Evolutionary conservation across 2,888 invertebrate species (phyloP).

Genomic region (Andricus curvator): DNA sequence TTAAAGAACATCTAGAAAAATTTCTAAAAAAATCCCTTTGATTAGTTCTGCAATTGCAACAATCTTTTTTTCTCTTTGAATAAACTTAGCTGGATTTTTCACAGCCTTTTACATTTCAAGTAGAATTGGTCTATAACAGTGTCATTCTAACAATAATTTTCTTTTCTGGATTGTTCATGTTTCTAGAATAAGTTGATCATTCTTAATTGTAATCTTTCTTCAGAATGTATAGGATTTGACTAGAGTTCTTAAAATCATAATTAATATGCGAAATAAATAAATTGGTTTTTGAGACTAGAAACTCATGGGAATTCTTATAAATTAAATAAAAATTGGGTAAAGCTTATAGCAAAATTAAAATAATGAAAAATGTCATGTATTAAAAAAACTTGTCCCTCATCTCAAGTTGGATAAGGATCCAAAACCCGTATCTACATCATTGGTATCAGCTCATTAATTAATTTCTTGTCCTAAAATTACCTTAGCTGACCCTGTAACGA

Average conservation of each 20-base stretch:
- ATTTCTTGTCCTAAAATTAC: conserved; percentile 12
- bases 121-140: no score
- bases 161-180: not conserved
- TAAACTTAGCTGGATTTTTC: no score
- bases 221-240: not conserved
- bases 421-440: conserved; percentile 30
- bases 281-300: not conserved
- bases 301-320: not conserved
- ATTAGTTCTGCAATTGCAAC: not conserved
- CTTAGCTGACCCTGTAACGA: not conserved
- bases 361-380: not conserved
- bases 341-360: not conserved
- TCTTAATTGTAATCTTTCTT: not conserved
- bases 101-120: no score
- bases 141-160: not conserved
- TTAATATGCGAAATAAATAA: not conserved
- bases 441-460: conserved; percentile 33
- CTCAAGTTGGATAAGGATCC: conserved; percentile 3
- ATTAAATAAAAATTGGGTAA: not conserved
- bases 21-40: not conserved
- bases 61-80: not conserved
- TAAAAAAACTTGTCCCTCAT: conserved; percentile 17
- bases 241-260: not conserved
- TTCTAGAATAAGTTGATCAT: not conserved
- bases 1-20: no score